Base-by-base conservation (phyloP, 2,888 invertebrate genomes). In the Dryococelus australis region DNA sequence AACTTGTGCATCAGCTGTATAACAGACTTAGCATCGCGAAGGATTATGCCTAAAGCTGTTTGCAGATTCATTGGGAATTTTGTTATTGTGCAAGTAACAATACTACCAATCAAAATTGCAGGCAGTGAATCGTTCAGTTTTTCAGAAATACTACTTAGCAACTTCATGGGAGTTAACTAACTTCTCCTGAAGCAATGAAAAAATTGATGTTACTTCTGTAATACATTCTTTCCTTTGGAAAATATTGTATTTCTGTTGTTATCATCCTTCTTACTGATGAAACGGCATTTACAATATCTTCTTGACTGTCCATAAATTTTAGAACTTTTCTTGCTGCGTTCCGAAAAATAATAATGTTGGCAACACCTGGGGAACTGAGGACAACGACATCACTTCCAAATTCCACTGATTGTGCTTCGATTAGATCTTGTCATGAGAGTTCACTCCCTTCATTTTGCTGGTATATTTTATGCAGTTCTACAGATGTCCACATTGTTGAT, bases 1-100 rank as follows among this genome's bases (percentile, higher is more conserved):
- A 81, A 81, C 81, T 81, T 81, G 81, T 81, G 35, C 13, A 81
- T 81, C 35, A 81, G 81, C 81, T 81, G 81, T 81, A 81, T 81
- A 81, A 81, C 13, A 81, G 10, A 35, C 81, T 81, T 81, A 8
- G 81, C 12, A 20, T 81, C 81, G 20, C 81, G 20, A 81, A 81
- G 13, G 35, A 81, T 26, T 12, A 81, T 81, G 81, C 27, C 81
- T 81, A 81, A 81, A 20, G 81, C 81, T 35, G 26, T 81, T 81
- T 81, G 12, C 81, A 26, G 27, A 81, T 81, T 81, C 9, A 26
- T 81, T 26, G 26, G 13, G 81, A 81, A 81, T 9, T 26, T 35
- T 27, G 10, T 81, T n/a, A n/a, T 81, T 81, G 35, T 81, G 20
- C 28, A 10, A 13, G 27, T 81, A 35, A 81, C 81, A 81, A 81